Conservation (phyloP, 2,113 vertebrate species). For the Lucifuga dentata region DNA sequence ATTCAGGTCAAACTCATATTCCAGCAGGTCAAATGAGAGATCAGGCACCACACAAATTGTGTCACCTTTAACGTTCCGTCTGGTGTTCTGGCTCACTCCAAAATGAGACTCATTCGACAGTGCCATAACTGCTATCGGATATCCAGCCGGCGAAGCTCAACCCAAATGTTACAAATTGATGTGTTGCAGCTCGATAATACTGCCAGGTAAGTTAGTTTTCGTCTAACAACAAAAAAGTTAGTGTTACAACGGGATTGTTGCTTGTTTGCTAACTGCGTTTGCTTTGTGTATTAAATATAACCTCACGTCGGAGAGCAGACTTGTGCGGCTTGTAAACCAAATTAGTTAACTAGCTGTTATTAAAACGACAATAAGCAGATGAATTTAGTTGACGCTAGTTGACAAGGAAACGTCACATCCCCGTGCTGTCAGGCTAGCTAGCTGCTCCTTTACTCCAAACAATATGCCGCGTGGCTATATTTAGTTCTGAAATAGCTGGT, state of each 20-base stretch:
- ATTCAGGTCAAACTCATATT: constrained; percentile 74
- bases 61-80: constrained; percentile 43
- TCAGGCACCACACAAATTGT: constrained; percentile 65
- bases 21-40: constrained; percentile 31
- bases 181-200: too few relatives aligned
- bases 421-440: constrained; percentile 33
- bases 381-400: constrained; percentile 56
- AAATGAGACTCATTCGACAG: constrained; percentile 41
- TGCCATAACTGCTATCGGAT: constrained; percentile 61
- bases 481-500: neutral
- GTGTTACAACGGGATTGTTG: too few relatives aligned
- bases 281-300: too few relatives aligned
- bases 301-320: too few relatives aligned
- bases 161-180: too few relatives aligned
- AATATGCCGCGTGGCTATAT: constrained; percentile 12
- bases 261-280: too few relatives aligned
- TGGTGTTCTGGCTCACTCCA: constrained; percentile 3
- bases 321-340: too few relatives aligned
- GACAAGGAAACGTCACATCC: constrained; percentile 66
- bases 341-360: too few relatives aligned
- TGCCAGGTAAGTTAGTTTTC: too few relatives aligned
- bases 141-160: constrained; percentile 2
- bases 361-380: neutral
- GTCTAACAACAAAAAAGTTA: too few relatives aligned
- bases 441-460: constrained; percentile 40